phyloP scores from a whole-genome alignment of 2,113 vertebrate genomes.

The Otocyon megalotis region DNA sequence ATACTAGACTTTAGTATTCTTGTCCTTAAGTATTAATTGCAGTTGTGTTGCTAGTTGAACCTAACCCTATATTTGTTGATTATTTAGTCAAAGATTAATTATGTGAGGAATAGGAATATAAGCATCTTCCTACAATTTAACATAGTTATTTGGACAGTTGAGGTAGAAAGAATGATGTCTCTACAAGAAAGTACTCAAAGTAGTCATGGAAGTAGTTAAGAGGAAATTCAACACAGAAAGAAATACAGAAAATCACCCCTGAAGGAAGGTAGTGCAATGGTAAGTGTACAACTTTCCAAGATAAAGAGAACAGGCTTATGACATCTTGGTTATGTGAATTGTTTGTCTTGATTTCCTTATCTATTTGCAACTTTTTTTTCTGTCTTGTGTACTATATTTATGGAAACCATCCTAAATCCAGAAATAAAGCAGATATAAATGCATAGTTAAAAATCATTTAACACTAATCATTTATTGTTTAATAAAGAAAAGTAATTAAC shows the following conservation, averaged over 20 bases:
- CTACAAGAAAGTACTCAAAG: neutral
- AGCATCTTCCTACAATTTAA: neutral
- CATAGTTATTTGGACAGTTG: neutral
- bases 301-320: neutral
- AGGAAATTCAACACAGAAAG: conserved; percentile 2
- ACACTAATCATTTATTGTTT: neutral
- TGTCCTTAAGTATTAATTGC: conserved; percentile 47
- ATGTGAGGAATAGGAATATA: neutral
- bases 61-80: conserved; percentile 27
- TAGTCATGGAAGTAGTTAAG: neutral
- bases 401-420: conserved; percentile 4
- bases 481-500: neutral
- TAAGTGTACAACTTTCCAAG: neutral
- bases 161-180: neutral
- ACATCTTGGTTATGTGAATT: neutral
- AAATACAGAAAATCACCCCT: neutral
- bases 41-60: conserved; percentile 5
- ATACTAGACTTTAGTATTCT: neutral
- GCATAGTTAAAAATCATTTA: conserved; percentile 40
- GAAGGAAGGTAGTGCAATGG: neutral
- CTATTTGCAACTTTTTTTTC: conserved; percentile 24
- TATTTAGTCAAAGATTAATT: conserved; percentile 34
- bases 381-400: neutral
- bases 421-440: conserved; percentile 20
- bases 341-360: neutral